Base-by-base conservation (phyloP, 2,797 vertebrate species). In the Propithecus deckenii region DNA sequence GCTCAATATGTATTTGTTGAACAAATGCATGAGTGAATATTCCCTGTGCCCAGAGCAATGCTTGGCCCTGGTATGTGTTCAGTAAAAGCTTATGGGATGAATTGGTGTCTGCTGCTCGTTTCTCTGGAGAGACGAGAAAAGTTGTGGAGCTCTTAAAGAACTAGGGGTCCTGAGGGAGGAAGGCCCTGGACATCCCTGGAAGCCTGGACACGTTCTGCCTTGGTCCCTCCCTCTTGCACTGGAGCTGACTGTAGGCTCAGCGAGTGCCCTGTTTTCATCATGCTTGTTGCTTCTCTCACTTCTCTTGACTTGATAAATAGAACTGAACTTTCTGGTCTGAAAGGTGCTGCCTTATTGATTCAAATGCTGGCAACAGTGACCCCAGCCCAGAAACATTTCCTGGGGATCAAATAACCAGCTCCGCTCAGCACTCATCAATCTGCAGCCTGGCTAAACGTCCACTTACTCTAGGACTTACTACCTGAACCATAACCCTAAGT, bases 321-420 rank as follows among this genome's bases (percentile, higher is more conserved):
- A 91, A 96, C 52, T 96, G 78, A 97, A 96, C 96, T 78, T 38
- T 96, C 86, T 95, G 89, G 90, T 81, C 97, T 63, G 48, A 95
- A 65, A 96, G 95, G 95, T 95, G 91, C 87, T 95, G 96, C 81
- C 94, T 97, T 97, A 86, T 94, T 96, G 95, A 98, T 96, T 97
- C 96, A 81, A 97, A 96, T 23, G 57, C 95, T 90, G 89, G 93
- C 93, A 87, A 97, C 76, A 93, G 89, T 97, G 97, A 98, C 97
- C 97, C 95, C 14, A 18, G 72, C 91, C 85, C 91, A 97, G 96
- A 97, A 97, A 98, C 98, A 98, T 94, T 98, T 98, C 98, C 98
- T 98, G 97, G 87, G 95, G 97, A 98, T 98, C 97, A 97, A 97
- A 98, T 98, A 95, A 97, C 98, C 18, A 55, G 95, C 96, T 94